Base-by-base conservation (phyloP, 2,888 invertebrate species). In the Sinentomon sp. region DNA sequence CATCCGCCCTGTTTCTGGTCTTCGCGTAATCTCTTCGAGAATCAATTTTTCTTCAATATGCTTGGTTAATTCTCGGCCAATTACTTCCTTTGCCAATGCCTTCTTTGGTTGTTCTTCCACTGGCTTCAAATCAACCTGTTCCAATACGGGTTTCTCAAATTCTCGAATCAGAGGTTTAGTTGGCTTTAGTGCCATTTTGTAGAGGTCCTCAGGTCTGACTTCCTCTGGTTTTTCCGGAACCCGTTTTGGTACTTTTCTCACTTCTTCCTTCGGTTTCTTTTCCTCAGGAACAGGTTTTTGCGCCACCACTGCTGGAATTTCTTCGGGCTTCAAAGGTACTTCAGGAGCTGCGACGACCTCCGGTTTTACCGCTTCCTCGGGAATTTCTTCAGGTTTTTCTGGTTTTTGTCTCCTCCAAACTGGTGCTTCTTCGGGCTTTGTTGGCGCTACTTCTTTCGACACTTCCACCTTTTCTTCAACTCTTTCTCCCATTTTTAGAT, bases 221-320 rank as follows among this genome's bases (percentile, higher is more conserved):
- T 45, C 39, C 18, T 45, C 43, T 18, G 45, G 46, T 30, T 44
- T 44, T 1, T 42, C 34, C 25, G 40, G 27, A 17, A 17, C 26
- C 21, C 24, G 25, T 30, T 38, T 37, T 2, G 33, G 30, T 5
- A 41, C 65, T 42, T 63, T 59, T 40, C 67, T 46, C 10, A 67
- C 58, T 26, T 50, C 46, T 41, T 58, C 56, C 5, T 55, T 24
- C 7, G 44, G 49, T 38, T 38, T 43, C 44, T 35, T 38, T 41
- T n/a, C 45, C 46, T 32, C 46, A 42, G 4, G 34, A 23, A 48
- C 49, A 48, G 3, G 13, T 25, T 30, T 37, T 36, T 21, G 12
- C 14, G 24, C 12, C 6, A 13, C 14, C 5, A 14, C 12, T 13
- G 14, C 6, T 24, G 24, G 24, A 13, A 13, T 24, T 24, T 13